Conservation (phyloP, 2,797 vertebrate genomes). For the Podargus strigoides region DNA sequence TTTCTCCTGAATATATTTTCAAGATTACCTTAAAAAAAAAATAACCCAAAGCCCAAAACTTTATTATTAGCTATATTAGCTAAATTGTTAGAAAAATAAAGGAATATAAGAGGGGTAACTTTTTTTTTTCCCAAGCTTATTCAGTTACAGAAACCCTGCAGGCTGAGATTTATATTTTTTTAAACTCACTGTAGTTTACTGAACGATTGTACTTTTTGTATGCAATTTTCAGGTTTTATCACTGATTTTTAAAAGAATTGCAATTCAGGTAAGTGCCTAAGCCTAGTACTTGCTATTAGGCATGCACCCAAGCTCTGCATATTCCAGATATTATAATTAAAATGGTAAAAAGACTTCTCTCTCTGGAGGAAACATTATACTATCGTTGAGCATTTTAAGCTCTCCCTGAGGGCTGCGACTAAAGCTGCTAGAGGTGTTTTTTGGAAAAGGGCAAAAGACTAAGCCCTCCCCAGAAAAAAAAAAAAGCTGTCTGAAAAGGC, state of each 20-base stretch:
- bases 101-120: fast-evolving
- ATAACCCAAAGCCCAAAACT: neutral
- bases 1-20: neutral
- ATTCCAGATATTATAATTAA: neutral
- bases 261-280: neutral
- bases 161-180: neutral
- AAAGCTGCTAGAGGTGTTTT: neutral
- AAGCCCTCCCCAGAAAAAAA: neutral
- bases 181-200: neutral
- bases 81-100: neutral
- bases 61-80: neutral
- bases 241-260: neutral
- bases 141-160: neutral
- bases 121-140: neutral
- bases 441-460: neutral
- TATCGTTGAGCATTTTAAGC: neutral
- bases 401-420: neutral
- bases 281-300: neutral
- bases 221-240: neutral
- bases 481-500: neutral
- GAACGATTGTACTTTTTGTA: neutral
- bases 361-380: neutral
- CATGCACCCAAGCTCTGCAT: neutral
- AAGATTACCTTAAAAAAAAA: neutral
- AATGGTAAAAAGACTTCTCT: neutral